Conservation (phyloP, 2,888 invertebrate species). For the Agriopis leucophaearia region DNA sequence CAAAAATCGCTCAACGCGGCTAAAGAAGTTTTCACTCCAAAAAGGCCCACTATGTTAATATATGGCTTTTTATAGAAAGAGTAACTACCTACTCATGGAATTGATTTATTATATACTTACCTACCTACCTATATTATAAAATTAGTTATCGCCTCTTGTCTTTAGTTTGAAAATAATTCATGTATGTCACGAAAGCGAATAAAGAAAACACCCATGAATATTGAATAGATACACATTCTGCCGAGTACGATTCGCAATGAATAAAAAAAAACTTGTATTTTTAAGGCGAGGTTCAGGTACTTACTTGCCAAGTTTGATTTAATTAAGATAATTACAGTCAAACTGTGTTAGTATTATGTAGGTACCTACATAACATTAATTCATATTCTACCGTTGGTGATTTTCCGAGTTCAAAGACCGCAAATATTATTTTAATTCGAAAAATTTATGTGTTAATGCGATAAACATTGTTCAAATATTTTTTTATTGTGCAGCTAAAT, state of each 20-base stretch:
- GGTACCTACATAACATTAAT: neutral
- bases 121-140: too few species aligned
- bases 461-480: too few species aligned
- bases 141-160: neutral
- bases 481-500: too few species aligned
- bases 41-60: too few species aligned
- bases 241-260: slow-evolving; percentile 8
- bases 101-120: too few species aligned
- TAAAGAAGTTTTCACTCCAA: too few species aligned
- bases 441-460: neutral
- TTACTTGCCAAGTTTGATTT: neutral
- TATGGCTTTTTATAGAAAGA: too few species aligned
- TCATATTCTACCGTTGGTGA: neutral
- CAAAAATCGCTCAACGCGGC: too few species aligned
- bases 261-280: slow-evolving; percentile 14
- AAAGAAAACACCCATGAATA: slow-evolving; percentile 24
- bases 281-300: neutral
- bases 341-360: too few species aligned
- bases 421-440: neutral
- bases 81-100: too few species aligned
- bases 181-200: slow-evolving; percentile 18
- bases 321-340: too few species aligned
- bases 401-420: neutral
- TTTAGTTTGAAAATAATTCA: slow-evolving; percentile 5
- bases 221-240: slow-evolving; percentile 16